Evolutionary conservation across 2,113 vertebrate species (phyloP).

Genomic region (Muntiacus muntjak): DNA sequence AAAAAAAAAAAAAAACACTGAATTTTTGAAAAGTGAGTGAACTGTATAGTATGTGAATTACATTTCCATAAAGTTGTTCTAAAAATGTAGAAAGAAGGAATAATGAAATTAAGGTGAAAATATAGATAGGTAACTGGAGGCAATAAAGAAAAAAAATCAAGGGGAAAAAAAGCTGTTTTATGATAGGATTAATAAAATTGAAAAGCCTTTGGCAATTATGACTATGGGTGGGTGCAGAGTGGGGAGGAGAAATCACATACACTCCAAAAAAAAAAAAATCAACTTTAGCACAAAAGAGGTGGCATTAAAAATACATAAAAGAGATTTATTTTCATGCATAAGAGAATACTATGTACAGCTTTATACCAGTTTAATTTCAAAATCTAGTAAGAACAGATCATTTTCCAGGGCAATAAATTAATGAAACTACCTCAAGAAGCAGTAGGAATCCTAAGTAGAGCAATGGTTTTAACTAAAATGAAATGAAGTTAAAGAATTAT

Average conservation of each 20-base stretch:
- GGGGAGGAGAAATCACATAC: not conserved
- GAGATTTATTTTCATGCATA: not conserved
- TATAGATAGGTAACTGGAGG: not conserved
- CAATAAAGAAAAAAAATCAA: not conserved
- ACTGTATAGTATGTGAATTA: not conserved
- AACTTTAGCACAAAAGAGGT: not conserved
- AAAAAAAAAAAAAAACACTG: not conserved
- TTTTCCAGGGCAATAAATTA: slow-evolving; percentile 12
- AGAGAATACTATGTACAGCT: not conserved
- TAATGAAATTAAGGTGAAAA: not conserved
- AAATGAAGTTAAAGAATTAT: not conserved
- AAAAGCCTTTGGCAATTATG: not conserved
- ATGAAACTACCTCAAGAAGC: not conserved
- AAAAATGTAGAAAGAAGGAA: not conserved
- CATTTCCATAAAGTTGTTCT: not conserved
- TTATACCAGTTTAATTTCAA: not conserved
- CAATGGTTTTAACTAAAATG: not conserved
- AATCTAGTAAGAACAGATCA: not conserved
- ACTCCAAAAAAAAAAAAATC: not conserved
- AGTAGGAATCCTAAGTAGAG: not conserved
- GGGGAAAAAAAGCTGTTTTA: not conserved
- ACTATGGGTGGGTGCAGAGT: rapidly evolving
- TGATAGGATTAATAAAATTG: not conserved
- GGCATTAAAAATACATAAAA: not conserved
- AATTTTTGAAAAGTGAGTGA: not conserved